These are phyloP conservation scores for Neotragus pygmaeus DNA, from an alignment of 2,113 vertebrate genomes.

Conservation along the genomic window DNA sequence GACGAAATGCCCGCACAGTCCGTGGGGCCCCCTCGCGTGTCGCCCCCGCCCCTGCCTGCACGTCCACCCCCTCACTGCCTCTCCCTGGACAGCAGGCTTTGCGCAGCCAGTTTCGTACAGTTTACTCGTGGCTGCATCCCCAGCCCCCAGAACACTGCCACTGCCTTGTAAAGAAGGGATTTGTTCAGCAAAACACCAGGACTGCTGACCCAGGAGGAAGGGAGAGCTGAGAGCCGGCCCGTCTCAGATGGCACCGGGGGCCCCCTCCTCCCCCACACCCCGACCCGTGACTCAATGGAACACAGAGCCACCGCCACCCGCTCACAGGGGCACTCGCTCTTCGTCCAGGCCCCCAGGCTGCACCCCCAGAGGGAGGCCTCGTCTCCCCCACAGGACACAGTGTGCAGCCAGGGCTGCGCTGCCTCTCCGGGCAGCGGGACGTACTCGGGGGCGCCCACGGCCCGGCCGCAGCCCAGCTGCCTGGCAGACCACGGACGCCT, in stretches of 20 bases:
- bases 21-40: neutral
- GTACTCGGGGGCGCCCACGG: neutral
- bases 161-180: neutral
- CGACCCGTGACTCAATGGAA: neutral
- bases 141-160: neutral
- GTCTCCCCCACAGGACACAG: conserved; percentile 11
- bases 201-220: neutral
- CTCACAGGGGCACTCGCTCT: neutral
- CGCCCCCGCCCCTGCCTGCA: fast-evolving
- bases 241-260: fast-evolving
- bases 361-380: conserved; percentile 39
- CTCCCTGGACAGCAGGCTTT: neutral
- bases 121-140: fast-evolving
- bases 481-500: conserved; percentile 32
- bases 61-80: too few relatives aligned
- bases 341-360: conserved; percentile 16
- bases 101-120: fast-evolving
- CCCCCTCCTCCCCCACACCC: neutral
- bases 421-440: neutral
- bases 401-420: neutral
- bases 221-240: neutral
- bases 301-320: conserved; percentile 40
- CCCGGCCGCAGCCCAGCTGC: neutral
- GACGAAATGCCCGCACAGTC: fast-evolving
- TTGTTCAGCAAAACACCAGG: neutral